Conservation (phyloP, 2,888 invertebrate genomes). For the Caenorhabditis panamensis region DNA sequence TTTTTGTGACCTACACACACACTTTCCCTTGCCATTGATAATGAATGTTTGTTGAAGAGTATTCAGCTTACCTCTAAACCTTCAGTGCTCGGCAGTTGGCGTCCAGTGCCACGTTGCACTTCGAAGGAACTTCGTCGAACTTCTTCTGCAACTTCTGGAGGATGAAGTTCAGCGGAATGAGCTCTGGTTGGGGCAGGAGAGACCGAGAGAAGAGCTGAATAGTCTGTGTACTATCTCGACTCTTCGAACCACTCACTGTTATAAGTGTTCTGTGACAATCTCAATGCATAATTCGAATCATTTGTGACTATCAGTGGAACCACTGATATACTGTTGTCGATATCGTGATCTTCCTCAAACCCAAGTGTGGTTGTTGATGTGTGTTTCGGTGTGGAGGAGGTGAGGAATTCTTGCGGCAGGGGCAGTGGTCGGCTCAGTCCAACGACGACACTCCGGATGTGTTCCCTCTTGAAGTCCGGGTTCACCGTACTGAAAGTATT, state of each 20-base stretch:
- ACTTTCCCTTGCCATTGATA: constrained; percentile 4
- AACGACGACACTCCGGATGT: constrained; percentile 68
- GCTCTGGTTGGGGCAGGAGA: constrained; percentile 66
- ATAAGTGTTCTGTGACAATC: constrained; percentile 61
- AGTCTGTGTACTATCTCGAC: not conserved
- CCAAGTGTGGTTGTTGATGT: constrained; percentile 55
- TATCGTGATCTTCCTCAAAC: constrained; percentile 41
- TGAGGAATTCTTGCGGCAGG: constrained; percentile 64
- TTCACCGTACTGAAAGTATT: constrained; percentile 69
- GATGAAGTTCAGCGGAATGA: constrained; percentile 63
- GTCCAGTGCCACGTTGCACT: constrained; percentile 67
- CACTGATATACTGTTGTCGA: constrained; percentile 47
- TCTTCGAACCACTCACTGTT: constrained; percentile 45
- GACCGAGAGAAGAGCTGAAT: constrained; percentile 63
- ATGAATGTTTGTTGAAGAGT: constrained; percentile 11
- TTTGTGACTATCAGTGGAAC: constrained; percentile 57
- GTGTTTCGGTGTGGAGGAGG: constrained; percentile 56
- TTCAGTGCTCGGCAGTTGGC: constrained; percentile 71
- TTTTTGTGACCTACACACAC: not conserved
- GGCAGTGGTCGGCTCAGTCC: constrained; percentile 74
- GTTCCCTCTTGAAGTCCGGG: constrained; percentile 74
- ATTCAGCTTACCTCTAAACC: constrained; percentile 66
- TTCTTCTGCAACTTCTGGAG: constrained; percentile 48
- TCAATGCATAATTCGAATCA: constrained; percentile 57
- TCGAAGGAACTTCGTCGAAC: constrained; percentile 69